Conservation (phyloP, 2,797 vertebrate genomes). For the Pangasius macronema region DNA sequence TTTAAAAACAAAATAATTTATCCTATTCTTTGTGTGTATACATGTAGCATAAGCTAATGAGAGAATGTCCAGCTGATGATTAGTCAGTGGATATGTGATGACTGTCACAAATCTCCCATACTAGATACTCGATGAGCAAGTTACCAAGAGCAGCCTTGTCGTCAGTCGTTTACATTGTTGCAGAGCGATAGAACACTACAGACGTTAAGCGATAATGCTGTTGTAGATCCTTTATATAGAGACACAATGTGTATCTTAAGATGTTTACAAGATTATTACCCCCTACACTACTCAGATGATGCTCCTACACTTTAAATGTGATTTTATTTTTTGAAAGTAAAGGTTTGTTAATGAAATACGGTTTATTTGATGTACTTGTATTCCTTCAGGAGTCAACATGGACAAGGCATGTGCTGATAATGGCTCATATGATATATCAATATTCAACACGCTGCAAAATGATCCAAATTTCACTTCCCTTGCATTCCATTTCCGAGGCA, state of each 20-base stretch:
- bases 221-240: constrained; percentile 21
- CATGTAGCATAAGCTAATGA: constrained; percentile 79
- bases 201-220: constrained; percentile 12
- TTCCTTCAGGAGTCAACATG: background rate
- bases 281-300: constrained; percentile 27
- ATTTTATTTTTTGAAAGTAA: constrained; percentile 26
- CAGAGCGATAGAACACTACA: constrained; percentile 61
- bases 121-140: constrained; percentile 38
- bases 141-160: constrained; percentile 71
- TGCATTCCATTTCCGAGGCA: constrained; percentile 21
- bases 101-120: constrained; percentile 11
- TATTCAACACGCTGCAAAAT: background rate
- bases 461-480: background rate
- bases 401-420: background rate
- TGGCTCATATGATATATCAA: background rate
- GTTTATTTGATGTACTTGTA: constrained; percentile 16
- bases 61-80: constrained; percentile 56
- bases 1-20: constrained; percentile 61
- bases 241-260: constrained; percentile 48
- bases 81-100: constrained; percentile 34
- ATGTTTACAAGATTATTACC: constrained; percentile 56
- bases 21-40: constrained; percentile 65
- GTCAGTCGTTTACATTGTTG: constrained; percentile 74
- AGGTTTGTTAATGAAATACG: constrained; percentile 21
- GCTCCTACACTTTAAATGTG: constrained; percentile 25